A percentile compares a stretch with the other conserved stretches of the same genome.
These are phyloP conservation scores for Falco naumanni DNA, from an alignment of 2,797 vertebrate genomes.

Conservation along the genomic window DNA sequence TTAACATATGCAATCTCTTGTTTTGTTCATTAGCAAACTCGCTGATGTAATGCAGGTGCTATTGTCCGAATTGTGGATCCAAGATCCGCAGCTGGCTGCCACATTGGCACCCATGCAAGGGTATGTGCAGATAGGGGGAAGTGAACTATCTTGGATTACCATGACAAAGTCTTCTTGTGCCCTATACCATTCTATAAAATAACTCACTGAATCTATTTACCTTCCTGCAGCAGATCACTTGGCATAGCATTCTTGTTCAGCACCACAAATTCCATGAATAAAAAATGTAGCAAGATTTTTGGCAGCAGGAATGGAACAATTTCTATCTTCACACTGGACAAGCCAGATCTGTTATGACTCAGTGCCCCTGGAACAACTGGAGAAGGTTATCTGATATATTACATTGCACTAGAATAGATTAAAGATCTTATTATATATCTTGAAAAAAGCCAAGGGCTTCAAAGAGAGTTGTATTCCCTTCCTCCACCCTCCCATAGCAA, in stretches of 20 bases:
- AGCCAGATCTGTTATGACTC: constrained; percentile 41
- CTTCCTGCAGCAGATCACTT: background rate
- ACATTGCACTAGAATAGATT: constrained; percentile 21
- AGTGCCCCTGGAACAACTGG: constrained; percentile 44
- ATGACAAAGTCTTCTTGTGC: no score
- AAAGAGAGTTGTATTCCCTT: background rate
- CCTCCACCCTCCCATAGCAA: background rate
- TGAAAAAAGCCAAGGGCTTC: constrained; percentile 37
- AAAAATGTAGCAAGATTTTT: constrained; percentile 44
- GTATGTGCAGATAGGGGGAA: no score
- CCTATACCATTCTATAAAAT: background rate
- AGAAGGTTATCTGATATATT: constrained; percentile 47
- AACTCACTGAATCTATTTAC: background rate
- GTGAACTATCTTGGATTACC: no score
- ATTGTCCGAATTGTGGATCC: no score
- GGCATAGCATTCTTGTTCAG: constrained; percentile 11
- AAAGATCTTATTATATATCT: constrained; percentile 34
- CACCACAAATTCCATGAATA: constrained; percentile 24
- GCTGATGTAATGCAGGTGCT: no score
- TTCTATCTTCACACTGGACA: constrained; percentile 59
- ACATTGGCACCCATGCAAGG: no score
- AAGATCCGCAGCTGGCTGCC: no score
- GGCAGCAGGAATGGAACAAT: constrained; percentile 56
- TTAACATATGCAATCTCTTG: no score
- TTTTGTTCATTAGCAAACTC: no score